Base-by-base conservation (phyloP, 92 coral and sea anemone species). In the Chrysogorgia sp. region DNA sequence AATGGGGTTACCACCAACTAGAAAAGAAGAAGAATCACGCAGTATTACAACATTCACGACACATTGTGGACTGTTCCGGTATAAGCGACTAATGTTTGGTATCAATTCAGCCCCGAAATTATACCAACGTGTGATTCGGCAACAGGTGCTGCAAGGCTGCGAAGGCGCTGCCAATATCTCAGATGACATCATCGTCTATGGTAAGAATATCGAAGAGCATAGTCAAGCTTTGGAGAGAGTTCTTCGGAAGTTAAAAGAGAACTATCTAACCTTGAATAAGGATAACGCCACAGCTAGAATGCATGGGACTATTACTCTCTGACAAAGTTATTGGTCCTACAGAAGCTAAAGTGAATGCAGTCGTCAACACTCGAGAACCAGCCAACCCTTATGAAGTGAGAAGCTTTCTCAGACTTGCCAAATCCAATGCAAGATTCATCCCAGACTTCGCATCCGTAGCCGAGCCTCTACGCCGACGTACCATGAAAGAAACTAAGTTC, bases 131-230 rank as follows among this genome's bases (percentile, higher is more conserved):
- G 12, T 12, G 12, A 37, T 37, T 12, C 12, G n/a, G n/a, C n/a
- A 37, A 37, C 43, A 37, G 43, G 37, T 65, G n/a, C 30, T 83
- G 40, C 74, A 43, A 14, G 83, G 49, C 10, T 28, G 81, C 24
- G 48, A 41, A 33, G 81, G 60, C n/a, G 64, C 74, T 19, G 80
- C 34, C 63, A 83, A 79, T 52, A 80, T 85, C 17, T 70, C 85
- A 30, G 85, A 85, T 40, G 85, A 80, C 47, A 80, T 85, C 24
- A 52, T 80, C 31, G 69, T 85, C 20, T 24, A 24, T 63, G 89
- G 82, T 5, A 37, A 37, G 12, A 37, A 5, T 12, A 37, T 12
- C 43, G n/a, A 37, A 37, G 43, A 37, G 12, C 43, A 37, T 37
- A 12, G 12, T 37, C 6, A 37, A 37, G 66, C 31, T 13, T 77